Base-by-base conservation (phyloP, 2,888 invertebrate genomes). In the Leptopilina myrica region DNA sequence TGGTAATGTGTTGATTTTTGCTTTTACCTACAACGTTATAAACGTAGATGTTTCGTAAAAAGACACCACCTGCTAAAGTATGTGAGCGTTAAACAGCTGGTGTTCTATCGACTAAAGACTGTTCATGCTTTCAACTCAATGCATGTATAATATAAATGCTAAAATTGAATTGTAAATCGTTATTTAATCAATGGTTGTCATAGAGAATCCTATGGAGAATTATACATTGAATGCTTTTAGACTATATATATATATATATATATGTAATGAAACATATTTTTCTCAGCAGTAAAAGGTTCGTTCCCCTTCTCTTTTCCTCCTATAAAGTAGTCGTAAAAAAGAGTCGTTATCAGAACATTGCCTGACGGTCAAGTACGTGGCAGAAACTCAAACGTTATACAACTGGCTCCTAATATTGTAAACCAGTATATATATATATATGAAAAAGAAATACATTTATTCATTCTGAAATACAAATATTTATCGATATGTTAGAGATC, bases 341-440 rank as follows among this genome's bases (percentile, higher is more conserved):
- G 83, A 84, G 83, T 84, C 84, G 83, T 85, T 84, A 85, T 77
- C 79, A 79, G 82, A 81, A 83, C 85, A 80, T 83, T 82, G 82
- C 81, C 79, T 82, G 80, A 78, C 78, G 79, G 79, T 82, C 77
- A 79, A 75, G 76, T 78, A 84, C 87, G 84, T 20, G 76, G 76
- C 65, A 33, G n/a, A n/a, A n/a, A n/a, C 76, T 64, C 64, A 40
- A 85, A 85, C 87, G 86, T 87, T 89, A 89, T 89, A 88, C 84
- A 81, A 81, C 86, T 87, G 86, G 84, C 86, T 87, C 87, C 86
- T 87, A 86, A 86, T 86, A 33, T 33, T 33, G 33, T 33, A 33
- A 4, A 33, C 5, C 33, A 33, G 33, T 33, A n/a, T n/a, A n/a
- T n/a, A n/a, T n/a, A n/a, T n/a, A n/a, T n/a, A n/a, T n/a, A 33